Evolutionary conservation across 1,140 invertebrate genomes (phyloP).

Genomic region (Nephila pilipes): DNA sequence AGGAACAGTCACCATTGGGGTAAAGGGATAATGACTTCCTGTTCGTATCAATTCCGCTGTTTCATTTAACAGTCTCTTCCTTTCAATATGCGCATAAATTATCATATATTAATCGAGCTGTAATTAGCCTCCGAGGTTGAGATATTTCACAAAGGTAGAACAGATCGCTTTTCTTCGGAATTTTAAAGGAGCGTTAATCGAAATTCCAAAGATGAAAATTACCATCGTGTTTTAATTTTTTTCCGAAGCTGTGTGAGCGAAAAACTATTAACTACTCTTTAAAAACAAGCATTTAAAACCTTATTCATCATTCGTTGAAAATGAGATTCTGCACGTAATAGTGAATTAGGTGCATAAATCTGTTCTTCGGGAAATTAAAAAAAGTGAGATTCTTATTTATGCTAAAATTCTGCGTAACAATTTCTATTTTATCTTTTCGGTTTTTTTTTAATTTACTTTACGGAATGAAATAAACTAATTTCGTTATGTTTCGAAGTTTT

Average conservation of each 20-base stretch:
- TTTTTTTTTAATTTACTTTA: no score
- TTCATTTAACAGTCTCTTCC: neutral
- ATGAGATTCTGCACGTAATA: neutral
- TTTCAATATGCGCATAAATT: conserved; percentile 64
- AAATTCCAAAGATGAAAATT: conserved; percentile 19
- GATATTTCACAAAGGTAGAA: conserved; percentile 29
- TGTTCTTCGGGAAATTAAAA: no score
- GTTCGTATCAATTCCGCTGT: conserved; percentile 17
- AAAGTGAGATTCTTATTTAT: no score
- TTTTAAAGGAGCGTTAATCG: conserved; percentile 19
- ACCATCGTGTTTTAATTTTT: neutral
- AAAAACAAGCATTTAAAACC: neutral
- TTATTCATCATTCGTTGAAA: neutral
- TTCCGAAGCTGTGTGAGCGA: neutral
- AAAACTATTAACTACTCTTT: neutral
- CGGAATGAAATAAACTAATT: no score
- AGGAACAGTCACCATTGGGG: neutral
- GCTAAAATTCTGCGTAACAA: no score
- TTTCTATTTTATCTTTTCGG: no score
- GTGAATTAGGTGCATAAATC: neutral
- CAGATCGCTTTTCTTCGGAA: conserved; percentile 5
- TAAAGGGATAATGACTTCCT: conserved; percentile 27
- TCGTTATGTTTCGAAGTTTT: no score
- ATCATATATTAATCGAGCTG: conserved; percentile 44
- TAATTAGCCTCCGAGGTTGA: conserved; percentile 32